phyloP scores from a whole-genome alignment of 2,888 invertebrate genomes.

The Xylota segnis region DNA sequence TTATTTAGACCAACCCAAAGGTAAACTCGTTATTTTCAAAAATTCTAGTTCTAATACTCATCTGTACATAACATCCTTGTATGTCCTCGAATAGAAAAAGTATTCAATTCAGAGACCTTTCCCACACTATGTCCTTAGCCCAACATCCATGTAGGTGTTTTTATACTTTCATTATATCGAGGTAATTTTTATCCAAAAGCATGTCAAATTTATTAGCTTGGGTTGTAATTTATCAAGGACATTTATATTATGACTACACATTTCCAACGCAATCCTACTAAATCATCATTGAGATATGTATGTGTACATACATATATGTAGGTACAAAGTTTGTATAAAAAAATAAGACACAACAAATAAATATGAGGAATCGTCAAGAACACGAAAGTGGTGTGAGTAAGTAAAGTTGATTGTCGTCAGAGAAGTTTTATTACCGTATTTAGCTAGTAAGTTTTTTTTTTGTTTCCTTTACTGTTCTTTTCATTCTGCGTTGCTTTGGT shows the following conservation, averaged over 20 bases:
- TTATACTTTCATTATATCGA: neutral
- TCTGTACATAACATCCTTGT: neutral
- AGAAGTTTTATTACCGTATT: conserved; percentile 59
- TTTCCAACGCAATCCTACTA: conserved; percentile 45
- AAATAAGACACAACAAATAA: conserved; percentile 39
- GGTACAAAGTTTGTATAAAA: conserved; percentile 23
- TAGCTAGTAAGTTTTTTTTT: neutral
- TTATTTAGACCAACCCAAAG: no score
- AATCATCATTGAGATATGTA: conserved; percentile 48
- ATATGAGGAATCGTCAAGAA: conserved; percentile 28
- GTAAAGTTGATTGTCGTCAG: conserved; percentile 50
- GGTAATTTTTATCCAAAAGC: neutral
- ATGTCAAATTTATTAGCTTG: neutral
- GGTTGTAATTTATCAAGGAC: conserved; percentile 46
- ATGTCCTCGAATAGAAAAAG: neutral
- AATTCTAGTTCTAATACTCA: no score
- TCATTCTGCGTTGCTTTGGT: neutral
- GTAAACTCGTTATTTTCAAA: no score
- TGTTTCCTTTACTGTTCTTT: neutral
- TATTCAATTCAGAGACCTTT: neutral
- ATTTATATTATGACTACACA: conserved; percentile 53
- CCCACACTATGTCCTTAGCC: neutral
- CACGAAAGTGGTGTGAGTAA: conserved; percentile 18
- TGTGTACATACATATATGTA: no score
- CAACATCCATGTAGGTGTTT: neutral